phyloP scores from a whole-genome alignment of 1,140 invertebrate genomes.

The Temnothorax nylanderi region DNA sequence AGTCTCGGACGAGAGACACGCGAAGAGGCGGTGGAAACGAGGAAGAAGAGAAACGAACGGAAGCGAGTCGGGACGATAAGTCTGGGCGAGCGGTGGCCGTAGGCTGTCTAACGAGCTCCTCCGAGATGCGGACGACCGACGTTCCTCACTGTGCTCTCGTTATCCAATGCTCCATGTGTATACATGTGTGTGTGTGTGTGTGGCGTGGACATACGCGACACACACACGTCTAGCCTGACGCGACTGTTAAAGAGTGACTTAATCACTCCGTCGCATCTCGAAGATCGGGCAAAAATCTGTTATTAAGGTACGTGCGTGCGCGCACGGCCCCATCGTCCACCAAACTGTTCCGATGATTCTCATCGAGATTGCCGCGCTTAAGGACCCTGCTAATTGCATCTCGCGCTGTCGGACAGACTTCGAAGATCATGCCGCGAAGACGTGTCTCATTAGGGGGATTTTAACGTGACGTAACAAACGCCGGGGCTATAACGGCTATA shows the following conservation, averaged over 20 bases:
- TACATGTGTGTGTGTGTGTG: slow-evolving; percentile 25
- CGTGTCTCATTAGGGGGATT: slow-evolving; percentile 34
- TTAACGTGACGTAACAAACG: slow-evolving; percentile 16
- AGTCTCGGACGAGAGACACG: slow-evolving; percentile 39
- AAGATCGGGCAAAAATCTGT: slow-evolving; percentile 71
- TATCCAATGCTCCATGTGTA: slow-evolving; percentile 63
- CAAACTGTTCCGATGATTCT: slow-evolving; percentile 26
- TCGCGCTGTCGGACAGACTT: slow-evolving; percentile 44
- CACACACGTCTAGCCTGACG: background rate
- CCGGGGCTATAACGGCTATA: background rate
- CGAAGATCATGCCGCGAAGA: slow-evolving; percentile 23
- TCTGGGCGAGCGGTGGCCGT: slow-evolving; percentile 77
- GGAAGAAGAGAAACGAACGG: slow-evolving; percentile 60
- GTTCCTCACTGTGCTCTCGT: slow-evolving; percentile 75
- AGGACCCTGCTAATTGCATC: slow-evolving; percentile 55
- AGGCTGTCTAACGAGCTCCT: slow-evolving; percentile 79
- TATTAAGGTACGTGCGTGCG: slow-evolving; percentile 62
- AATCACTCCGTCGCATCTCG: slow-evolving; percentile 76
- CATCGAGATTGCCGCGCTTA: slow-evolving; percentile 47
- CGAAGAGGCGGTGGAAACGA: slow-evolving; percentile 33
- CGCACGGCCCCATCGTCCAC: background rate
- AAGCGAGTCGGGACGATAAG: slow-evolving; percentile 60
- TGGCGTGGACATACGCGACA: background rate
- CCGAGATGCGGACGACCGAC: slow-evolving; percentile 74
- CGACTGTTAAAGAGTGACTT: slow-evolving; percentile 75